Percentiles rank a stretch among this genome's conserved stretches.
Conservation (phyloP, 1,140 invertebrate species). For the Polypedilum pembai region DNA sequence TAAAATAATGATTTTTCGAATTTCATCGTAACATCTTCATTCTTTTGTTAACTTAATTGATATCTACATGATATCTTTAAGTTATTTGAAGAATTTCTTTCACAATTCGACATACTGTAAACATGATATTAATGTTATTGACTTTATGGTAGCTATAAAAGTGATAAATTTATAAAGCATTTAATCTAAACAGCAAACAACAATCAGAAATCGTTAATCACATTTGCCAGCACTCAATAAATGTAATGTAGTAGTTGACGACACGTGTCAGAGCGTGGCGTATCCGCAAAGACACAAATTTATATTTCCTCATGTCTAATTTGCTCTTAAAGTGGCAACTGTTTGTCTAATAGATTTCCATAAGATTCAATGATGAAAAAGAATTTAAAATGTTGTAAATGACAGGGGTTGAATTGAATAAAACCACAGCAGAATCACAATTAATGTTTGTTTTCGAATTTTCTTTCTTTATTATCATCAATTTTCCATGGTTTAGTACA, state of each 20-base stretch:
- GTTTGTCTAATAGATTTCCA: constrained; percentile 22
- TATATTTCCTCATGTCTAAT: constrained; percentile 27
- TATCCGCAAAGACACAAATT: not conserved
- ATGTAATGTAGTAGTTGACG: not conserved
- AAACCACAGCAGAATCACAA: not conserved
- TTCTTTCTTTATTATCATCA: not conserved
- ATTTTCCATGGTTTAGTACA: not conserved
- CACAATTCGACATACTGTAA: too few species aligned
- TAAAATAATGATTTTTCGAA: too few species aligned
- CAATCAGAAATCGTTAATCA: constrained; percentile 14
- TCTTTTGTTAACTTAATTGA: too few species aligned
- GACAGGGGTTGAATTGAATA: constrained; percentile 4
- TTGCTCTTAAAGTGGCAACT: constrained; percentile 3
- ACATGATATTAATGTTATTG: too few species aligned
- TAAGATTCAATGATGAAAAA: not conserved
- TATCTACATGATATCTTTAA: too few species aligned
- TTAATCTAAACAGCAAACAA: not conserved
- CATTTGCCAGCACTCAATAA: constrained; percentile 14
- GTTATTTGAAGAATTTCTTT: too few species aligned
- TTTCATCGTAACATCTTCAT: too few species aligned
- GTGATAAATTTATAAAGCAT: not conserved
- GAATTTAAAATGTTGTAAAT: not conserved
- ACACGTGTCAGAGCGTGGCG: not conserved
- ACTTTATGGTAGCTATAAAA: not conserved
- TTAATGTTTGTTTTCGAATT: not conserved